phyloP scores from a whole-genome alignment of 1,140 invertebrate species.

The Radopholus similis region DNA sequence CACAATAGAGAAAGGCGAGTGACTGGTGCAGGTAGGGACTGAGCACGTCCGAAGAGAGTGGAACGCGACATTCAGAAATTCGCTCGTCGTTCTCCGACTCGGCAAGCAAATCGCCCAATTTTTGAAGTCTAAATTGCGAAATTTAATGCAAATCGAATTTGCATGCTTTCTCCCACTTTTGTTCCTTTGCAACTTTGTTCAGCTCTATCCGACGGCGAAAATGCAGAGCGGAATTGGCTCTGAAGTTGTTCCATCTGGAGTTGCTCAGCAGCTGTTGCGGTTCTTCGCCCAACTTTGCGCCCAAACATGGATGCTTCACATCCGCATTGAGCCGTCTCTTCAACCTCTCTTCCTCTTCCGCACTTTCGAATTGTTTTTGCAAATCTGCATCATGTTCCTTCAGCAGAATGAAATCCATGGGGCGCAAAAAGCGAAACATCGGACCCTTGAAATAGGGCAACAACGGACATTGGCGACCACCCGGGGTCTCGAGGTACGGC shows the following conservation, averaged over 20 bases:
- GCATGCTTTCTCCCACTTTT: conserved; percentile 30
- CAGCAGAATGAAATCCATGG: background rate
- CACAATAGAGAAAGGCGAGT: conserved; percentile 83
- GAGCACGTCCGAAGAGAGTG: conserved; percentile 79
- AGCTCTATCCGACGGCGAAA: conserved; percentile 21
- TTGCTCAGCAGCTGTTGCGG: conserved; percentile 16
- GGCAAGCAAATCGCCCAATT: background rate
- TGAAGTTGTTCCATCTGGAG: conserved; percentile 19
- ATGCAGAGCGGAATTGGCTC: conserved; percentile 23
- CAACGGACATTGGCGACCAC: conserved; percentile 73
- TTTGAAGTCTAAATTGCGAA: background rate
- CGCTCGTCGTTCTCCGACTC: conserved; percentile 4
- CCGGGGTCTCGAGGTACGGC: conserved; percentile 82
- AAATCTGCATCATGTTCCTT: conserved; percentile 1
- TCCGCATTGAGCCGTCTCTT: conserved; percentile 3
- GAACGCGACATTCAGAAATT: background rate
- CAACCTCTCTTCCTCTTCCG: background rate
- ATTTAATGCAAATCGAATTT: background rate
- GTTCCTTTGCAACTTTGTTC: conserved; percentile 20
- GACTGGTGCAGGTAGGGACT: conserved; percentile 81
- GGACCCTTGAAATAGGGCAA: conserved; percentile 75
- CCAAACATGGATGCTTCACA: conserved; percentile 10
- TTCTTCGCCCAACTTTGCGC: background rate
- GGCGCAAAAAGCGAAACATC: conserved; percentile 66
- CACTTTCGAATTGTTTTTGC: conserved; percentile 4